phyloP scores from a whole-genome alignment of 2,888 invertebrate species.

The Hecatera dysodea region DNA sequence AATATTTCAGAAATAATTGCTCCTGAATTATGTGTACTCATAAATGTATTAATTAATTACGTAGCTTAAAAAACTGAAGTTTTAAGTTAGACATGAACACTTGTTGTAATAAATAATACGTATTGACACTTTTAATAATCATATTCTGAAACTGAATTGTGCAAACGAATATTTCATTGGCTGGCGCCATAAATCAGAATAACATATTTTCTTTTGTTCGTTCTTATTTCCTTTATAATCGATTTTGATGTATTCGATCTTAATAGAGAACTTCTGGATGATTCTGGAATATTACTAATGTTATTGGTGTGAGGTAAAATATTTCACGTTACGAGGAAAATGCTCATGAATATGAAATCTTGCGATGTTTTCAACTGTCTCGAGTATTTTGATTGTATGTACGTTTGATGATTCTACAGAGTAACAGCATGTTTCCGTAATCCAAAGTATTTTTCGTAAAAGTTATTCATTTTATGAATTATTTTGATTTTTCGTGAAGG shows the following conservation, averaged over 20 bases:
- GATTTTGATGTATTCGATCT: constrained; percentile 4
- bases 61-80: constrained; percentile 10
- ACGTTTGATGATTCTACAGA: background rate
- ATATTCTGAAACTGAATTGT: constrained; percentile 37
- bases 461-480: too few species aligned
- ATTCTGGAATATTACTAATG: background rate
- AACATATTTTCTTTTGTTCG: constrained; percentile 43
- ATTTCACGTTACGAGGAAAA: background rate
- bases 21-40: background rate
- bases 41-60: constrained; percentile 50
- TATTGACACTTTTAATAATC: constrained; percentile 34
- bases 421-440: background rate
- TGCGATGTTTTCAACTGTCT: constrained; percentile 19
- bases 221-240: constrained; percentile 25
- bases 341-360: background rate
- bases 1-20: constrained; percentile 28
- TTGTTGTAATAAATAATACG: constrained; percentile 35
- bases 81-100: constrained; percentile 8
- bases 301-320: background rate
- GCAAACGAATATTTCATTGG: constrained; percentile 53
- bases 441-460: background rate
- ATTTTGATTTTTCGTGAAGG: too few species aligned
- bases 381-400: background rate
- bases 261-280: background rate
- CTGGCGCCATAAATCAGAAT: constrained; percentile 46